phyloP scores from a whole-genome alignment of 2,888 invertebrate genomes.

The Merodon equestris region DNA sequence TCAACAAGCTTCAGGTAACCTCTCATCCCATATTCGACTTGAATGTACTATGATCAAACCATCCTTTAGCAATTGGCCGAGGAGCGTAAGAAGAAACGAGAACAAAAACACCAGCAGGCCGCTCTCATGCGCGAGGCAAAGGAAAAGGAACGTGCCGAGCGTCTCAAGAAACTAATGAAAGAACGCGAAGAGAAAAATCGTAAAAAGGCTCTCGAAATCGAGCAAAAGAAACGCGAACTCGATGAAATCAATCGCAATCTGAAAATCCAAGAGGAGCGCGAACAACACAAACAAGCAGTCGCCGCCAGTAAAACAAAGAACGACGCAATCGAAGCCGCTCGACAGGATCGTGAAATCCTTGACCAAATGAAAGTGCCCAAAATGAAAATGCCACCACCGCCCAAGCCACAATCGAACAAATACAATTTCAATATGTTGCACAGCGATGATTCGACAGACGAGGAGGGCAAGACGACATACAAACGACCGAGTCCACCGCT shows the following conservation, averaged over 20 bases:
- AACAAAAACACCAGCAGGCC: constrained; percentile 76
- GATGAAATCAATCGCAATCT: constrained; percentile 76
- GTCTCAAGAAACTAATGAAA: constrained; percentile 74
- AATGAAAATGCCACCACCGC: constrained; percentile 73
- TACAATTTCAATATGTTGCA: constrained; percentile 78
- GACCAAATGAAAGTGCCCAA: constrained; percentile 73
- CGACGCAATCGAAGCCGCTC: constrained; percentile 70
- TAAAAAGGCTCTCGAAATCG: constrained; percentile 74
- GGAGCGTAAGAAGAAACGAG: constrained; percentile 77
- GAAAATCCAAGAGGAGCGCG: constrained; percentile 73
- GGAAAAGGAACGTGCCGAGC: constrained; percentile 77
- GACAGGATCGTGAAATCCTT: constrained; percentile 74
- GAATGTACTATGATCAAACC: background rate
- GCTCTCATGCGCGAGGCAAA: constrained; percentile 76
- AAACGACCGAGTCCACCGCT: constrained; percentile 76
- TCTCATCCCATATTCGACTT: background rate
- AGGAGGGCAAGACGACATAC: constrained; percentile 76
- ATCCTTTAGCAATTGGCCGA: constrained; percentile 72
- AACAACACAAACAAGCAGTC: constrained; percentile 67
- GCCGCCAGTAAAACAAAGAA: constrained; percentile 56
- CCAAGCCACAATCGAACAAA: constrained; percentile 70
- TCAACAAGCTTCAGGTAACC: constrained; percentile 70
- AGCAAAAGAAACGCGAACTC: constrained; percentile 74
- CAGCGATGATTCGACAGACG: constrained; percentile 79
- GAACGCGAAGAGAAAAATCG: constrained; percentile 77